phyloP scores from a whole-genome alignment of 2,888 invertebrate species.

The Bimastos eiseni region DNA sequence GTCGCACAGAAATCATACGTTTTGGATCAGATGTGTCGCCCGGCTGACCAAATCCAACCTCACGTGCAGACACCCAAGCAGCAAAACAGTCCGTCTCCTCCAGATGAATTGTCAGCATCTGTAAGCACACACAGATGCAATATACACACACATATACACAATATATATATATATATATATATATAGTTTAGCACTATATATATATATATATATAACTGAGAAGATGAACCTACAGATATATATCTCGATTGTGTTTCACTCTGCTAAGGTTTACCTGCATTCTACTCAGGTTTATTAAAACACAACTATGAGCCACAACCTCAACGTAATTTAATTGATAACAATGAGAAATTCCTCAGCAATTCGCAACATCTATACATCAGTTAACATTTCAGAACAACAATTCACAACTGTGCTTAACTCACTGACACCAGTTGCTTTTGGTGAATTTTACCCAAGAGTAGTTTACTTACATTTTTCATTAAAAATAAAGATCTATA shows the following conservation, averaged over 20 bases:
- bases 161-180: no score
- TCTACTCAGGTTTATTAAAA: background rate
- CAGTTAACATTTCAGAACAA: background rate
- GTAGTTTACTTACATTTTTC: no score
- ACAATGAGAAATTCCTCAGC: no score
- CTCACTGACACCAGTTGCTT: no score
- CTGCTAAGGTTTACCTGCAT: background rate
- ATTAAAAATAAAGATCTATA: no score
- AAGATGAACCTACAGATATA: background rate
- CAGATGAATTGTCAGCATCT: slow-evolving; percentile 95
- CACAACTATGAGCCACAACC: background rate
- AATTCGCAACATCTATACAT: no score
- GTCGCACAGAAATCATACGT: slow-evolving; percentile 62
- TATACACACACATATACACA: no score
- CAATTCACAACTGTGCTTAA: no score
- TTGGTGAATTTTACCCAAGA: no score
- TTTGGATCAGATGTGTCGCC: slow-evolving; percentile 74
- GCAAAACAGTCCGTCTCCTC: slow-evolving; percentile 97
- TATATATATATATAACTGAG: no score
- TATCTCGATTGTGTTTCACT: background rate
- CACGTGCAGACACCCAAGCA: slow-evolving; percentile 96
- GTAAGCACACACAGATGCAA: background rate
- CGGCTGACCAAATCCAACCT: slow-evolving; percentile 78
- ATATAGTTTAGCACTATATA: no score
- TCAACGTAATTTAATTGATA: no score